Evolutionary conservation across 2,113 vertebrate species (phyloP), one percentile per base, ranked within the genome.

Genomic region (Tragelaphus scriptus): DNA sequence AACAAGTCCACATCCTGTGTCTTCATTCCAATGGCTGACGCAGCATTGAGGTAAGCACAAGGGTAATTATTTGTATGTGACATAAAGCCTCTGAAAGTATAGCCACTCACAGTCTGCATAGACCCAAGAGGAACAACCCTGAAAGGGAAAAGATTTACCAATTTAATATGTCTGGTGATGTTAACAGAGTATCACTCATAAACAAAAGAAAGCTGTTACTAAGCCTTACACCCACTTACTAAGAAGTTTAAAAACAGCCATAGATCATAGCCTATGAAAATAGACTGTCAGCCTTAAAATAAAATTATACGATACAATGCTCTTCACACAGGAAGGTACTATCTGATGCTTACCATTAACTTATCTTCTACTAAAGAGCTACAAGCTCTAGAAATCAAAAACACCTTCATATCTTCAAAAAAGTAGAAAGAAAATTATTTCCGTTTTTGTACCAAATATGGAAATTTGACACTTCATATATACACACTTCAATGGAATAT

Each of bases 21-120:
- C 97, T 99, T 99, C 98, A 99, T 99, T 94, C 99, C 99, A 30
- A 99, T 99, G 91, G 99, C 99, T 1, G 99, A 99, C 21, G 99
- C 99, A 4, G 99, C 99, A 47, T 99, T 99, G 98, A 99, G 99
- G 98, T 99, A 99, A 56, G 99, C 99, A 59, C 99, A 99, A 2
- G 99, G 99, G 97, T 99, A 99, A 14, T 97, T 94, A 81, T 99
- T 99, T 0, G 99, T 65, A 96, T 99, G 99, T 2, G 99, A 99
- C 99, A 99, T 99, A 94, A 99, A 99, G 85, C 99, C 99, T 58
- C 92, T 98, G 97, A 99, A 99, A 32, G 98, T 99, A 95, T 99
- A 99, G 32, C 99, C 99, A 61, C 99, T 99, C 95, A 99, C 98
- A 23, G 98, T 99, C 98, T 99, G 99, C 92, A 99, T 97, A 85